phyloP scores from a whole-genome alignment of 2,888 invertebrate genomes.

The Ferdinandea cuprea region DNA sequence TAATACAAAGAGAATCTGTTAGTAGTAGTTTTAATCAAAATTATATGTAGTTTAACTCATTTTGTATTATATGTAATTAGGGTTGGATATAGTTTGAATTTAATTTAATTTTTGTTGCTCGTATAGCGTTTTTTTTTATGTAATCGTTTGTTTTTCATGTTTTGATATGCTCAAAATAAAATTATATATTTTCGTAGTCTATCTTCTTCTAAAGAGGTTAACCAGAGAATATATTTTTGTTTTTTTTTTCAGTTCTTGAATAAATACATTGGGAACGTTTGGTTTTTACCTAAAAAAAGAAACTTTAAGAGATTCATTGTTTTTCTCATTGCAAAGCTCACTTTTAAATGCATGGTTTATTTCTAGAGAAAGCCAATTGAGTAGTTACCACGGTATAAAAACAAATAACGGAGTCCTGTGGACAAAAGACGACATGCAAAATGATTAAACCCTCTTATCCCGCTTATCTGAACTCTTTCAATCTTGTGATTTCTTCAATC shows the following conservation, averaged over 20 bases:
- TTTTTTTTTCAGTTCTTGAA: slow-evolving; percentile 29
- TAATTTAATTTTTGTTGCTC: slow-evolving; percentile 8
- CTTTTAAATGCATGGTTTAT: too few relatives aligned
- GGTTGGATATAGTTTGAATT: slow-evolving; percentile 14
- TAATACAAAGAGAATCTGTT: slow-evolving; percentile 34
- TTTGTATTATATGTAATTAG: slow-evolving; percentile 31
- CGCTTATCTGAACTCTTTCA: too few relatives aligned
- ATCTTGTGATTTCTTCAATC: too few relatives aligned
- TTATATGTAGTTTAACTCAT: slow-evolving; percentile 34
- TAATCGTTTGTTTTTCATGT: slow-evolving; percentile 5
- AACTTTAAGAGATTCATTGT: slow-evolving; percentile 18
- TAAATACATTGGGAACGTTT: slow-evolving; percentile 16
- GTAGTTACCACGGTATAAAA: too few relatives aligned
- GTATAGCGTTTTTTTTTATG: slow-evolving; percentile 22
- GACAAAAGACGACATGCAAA: too few relatives aligned
- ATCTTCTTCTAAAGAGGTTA: slow-evolving; percentile 15
- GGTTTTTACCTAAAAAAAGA: background rate
- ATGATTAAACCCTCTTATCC: too few relatives aligned
- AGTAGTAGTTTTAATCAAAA: slow-evolving; percentile 33
- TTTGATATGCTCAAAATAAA: slow-evolving; percentile 69
- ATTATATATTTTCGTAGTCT: slow-evolving; percentile 44
- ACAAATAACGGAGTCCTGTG: too few relatives aligned
- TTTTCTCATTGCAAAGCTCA: background rate
- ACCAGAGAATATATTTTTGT: slow-evolving; percentile 20
- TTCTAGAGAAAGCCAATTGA: too few relatives aligned